Base-by-base conservation (phyloP, 2,888 invertebrate species). In the Clivina fossor region DNA sequence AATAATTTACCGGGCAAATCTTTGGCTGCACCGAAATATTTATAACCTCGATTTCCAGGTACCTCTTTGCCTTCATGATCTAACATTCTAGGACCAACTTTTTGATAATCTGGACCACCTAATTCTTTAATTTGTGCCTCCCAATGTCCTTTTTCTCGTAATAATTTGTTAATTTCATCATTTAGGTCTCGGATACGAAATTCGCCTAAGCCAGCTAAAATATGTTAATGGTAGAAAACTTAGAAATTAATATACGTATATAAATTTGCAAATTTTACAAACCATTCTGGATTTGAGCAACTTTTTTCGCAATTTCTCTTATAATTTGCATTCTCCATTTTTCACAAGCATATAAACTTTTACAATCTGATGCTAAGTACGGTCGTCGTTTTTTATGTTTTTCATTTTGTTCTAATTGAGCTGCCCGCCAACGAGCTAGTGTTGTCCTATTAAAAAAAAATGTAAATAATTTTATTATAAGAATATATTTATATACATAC, bases 261-360 rank as follows among this genome's bases (percentile, higher is more conserved):
- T 16, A 32, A 24, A 43, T 19, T 43, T 15, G 9, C 2, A 38
- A 28, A 51, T n/a, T 5, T 20, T 5, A 28, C 56, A 62, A 71
- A 88, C 89, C 94, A 76, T 98, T 98, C 73, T 99, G 99, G 71
- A 99, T 99, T 74, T 97, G 95, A 1, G 98, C 92, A 0, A 99
- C 98, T 79, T 99, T 99, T 69, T 95, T 92, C 0, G 98, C 94
- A 33, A 99, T 90, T 76, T 99, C 99, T 54, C 96, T 80, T 53
- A 99, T 93, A 57, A 99, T 95, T 72, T 99, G 97, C 73, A 94
- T 80, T 60, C 99, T 80, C 88, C 95, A 98, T 76, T 93, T 95
- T 71, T 99, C 97, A 26, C 95, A 93, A 70, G 93, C 92, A 30
- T 86, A 85, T 28, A 98, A 73, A 69, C 93, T 93, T 63, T 86